phyloP scores from a whole-genome alignment of 2,888 invertebrate species.

The Lepidocyrtoides sp. region DNA sequence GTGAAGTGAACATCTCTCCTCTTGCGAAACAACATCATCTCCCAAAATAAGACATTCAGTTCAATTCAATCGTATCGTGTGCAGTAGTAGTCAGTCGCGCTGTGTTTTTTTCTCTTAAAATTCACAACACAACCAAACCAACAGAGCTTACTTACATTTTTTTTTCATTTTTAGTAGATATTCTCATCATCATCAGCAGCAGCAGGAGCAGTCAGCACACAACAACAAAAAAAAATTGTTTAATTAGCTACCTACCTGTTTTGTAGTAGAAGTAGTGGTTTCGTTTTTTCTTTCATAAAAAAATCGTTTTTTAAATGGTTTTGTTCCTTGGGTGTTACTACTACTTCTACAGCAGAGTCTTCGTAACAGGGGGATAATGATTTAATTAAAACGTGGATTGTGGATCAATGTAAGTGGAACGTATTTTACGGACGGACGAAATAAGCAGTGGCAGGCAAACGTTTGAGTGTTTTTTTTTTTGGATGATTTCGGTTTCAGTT shows the following conservation, averaged over 20 bases:
- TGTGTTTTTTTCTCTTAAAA: neutral
- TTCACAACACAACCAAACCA: neutral
- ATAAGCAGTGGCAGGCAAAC: too few species aligned
- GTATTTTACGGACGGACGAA: too few species aligned
- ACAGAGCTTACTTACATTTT: too few species aligned
- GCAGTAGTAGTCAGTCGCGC: neutral
- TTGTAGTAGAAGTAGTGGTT: neutral
- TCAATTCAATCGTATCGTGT: slow-evolving; percentile 27
- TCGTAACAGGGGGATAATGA: too few species aligned
- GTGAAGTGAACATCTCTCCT: neutral
- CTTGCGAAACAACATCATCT: slow-evolving; percentile 76
- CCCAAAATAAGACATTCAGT: slow-evolving; percentile 74
- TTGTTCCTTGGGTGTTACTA: too few species aligned
- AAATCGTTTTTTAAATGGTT: too few species aligned
- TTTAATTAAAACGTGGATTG: too few species aligned
- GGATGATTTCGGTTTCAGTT: too few species aligned
- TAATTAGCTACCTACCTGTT: slow-evolving; percentile 1
- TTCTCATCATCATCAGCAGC: neutral
- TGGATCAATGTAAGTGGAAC: too few species aligned
- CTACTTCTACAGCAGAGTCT: too few species aligned
- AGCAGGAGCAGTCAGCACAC: neutral
- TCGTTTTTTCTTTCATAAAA: neutral
- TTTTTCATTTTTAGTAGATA: too few species aligned
- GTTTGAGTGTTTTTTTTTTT: too few species aligned
- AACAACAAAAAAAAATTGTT: neutral